Base-by-base conservation (phyloP, 2,113 vertebrate species). In the Mobula birostris region DNA sequence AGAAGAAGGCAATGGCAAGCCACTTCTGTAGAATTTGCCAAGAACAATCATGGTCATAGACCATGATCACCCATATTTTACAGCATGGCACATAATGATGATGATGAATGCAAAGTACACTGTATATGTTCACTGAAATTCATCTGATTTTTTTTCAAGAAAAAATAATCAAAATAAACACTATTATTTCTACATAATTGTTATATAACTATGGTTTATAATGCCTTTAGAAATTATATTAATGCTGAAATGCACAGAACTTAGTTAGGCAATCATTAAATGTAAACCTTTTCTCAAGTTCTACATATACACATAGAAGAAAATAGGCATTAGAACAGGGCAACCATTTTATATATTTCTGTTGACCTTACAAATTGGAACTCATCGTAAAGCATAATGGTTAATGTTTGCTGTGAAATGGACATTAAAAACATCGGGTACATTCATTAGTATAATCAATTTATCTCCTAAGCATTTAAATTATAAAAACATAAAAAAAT, bases 401-500 rank as follows among this genome's bases (percentile, higher is more conserved):
- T 21, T 70, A n/a, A 11, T 17, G 36, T 70, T 72, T 9, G 66
- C 21, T n/a, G 19, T 72, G 66, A 66, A 92, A 92, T 72, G 68
- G 32, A 92, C 72, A 32, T 92, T 36, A 72, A 48, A 88, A 70
- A 56, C 0, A 8, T 83, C 80, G 48, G 24, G 36, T 40, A 92
- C 32, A 92, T 92, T 92, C 68, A 40, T 8, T 2, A 21, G 24
- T 40, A 68, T 36, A 68, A 29, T 14, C 66, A 92, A 72, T 72
- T 91, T 92, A 29, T 90, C 87, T 90, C 87, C 8, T 24, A 92
- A 72, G 68, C 24, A 21, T 40, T 92, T 66, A 40, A 92, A 72
- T 32, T 48, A 14, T 58, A 70, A 72, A 92, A 66, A 29, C 29
- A 83, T n/a, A 14, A 66, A 68, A 66, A n/a, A 7, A 90, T 66